Conservation (phyloP, 1,140 invertebrate species). For the Aphis craccivora region DNA sequence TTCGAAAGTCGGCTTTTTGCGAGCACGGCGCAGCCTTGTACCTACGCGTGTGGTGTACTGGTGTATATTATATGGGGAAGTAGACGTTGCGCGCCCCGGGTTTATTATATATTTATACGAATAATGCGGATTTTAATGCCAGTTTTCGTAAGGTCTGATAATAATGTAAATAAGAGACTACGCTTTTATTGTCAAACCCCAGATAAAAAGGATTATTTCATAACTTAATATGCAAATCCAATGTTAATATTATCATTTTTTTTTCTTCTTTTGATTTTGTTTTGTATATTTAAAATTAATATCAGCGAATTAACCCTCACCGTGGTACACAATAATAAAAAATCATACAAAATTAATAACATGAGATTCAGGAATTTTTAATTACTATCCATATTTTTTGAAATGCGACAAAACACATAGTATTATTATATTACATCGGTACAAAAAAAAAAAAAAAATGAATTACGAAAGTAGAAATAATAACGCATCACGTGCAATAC, state of each 20-base stretch:
- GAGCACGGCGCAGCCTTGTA: neutral
- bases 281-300: neutral
- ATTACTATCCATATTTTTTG: neutral
- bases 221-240: slow-evolving; percentile 24
- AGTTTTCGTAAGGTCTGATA: neutral
- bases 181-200: neutral
- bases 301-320: neutral
- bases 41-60: neutral
- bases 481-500: too few species aligned
- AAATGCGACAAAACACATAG: too few species aligned
- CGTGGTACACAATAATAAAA: neutral
- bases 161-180: neutral
- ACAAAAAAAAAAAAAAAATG: neutral
- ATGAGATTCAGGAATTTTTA: neutral
- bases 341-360: neutral
- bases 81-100: neutral
- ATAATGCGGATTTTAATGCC: neutral
- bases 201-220: slow-evolving; percentile 39
- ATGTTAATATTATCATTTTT: neutral
- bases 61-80: neutral
- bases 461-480: neutral
- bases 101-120: neutral
- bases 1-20: neutral
- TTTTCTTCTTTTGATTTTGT: neutral
- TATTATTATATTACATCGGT: neutral